These are phyloP conservation scores for Lomographa bimaculata DNA, from an alignment of 2,888 invertebrate species.

Conservation along the genomic window DNA sequence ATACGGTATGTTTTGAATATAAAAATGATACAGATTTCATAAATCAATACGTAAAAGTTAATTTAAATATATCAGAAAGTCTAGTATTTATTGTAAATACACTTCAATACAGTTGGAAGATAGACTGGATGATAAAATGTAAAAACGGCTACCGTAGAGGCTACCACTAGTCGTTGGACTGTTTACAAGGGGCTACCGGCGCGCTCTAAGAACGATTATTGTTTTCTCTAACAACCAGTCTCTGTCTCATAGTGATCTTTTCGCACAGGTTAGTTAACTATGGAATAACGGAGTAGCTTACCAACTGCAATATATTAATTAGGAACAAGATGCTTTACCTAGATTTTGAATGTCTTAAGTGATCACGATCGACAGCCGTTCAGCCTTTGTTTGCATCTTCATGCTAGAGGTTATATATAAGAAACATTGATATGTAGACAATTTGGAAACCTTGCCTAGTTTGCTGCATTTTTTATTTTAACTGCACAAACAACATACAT, in stretches of 20 bases:
- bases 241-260: slow-evolving; percentile 62
- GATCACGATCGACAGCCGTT: slow-evolving; percentile 53
- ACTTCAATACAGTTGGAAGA: too few relatives aligned
- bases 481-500: too few relatives aligned
- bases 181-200: slow-evolving; percentile 56
- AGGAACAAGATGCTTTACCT: slow-evolving; percentile 26
- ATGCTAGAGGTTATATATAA: too few relatives aligned
- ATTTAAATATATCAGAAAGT: slow-evolving; percentile 13
- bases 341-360: slow-evolving; percentile 39
- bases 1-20: too few relatives aligned
- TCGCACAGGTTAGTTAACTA: slow-evolving; percentile 48
- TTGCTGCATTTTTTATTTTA: too few relatives aligned
- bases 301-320: slow-evolving; percentile 3
- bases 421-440: too few relatives aligned
- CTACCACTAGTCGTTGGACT: slow-evolving; percentile 45
- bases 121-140: slow-evolving; percentile 16
- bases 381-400: too few relatives aligned
- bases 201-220: slow-evolving; percentile 62
- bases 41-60: too few relatives aligned
- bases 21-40: too few relatives aligned
- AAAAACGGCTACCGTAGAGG: slow-evolving; percentile 30
- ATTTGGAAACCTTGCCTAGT: too few relatives aligned
- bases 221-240: too few relatives aligned
- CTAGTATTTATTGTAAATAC: too few relatives aligned
- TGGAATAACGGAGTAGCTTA: not conserved